Percentiles rank a stretch among this genome's conserved stretches.
Evolutionary conservation across 2,113 vertebrate species (phyloP).

Genomic region (human (Homo sapiens)): GRCh38 chr22:44144001-44144500

Average conservation of each 20-base stretch:
- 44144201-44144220: rapidly evolving
- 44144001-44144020: rapidly evolving
- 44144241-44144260: neutral
- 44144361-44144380: rapidly evolving
- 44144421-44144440: rapidly evolving
- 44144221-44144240: rapidly evolving
- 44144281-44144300: rapidly evolving
- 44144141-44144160: rapidly evolving
- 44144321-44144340: rapidly evolving
- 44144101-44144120: neutral
- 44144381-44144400: rapidly evolving
- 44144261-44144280: rapidly evolving
- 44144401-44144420: rapidly evolving
- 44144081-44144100: neutral
- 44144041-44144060: neutral
- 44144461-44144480: neutral
- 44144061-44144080: rapidly evolving
- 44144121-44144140: neutral
- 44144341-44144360: neutral
- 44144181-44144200: neutral
- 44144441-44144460: neutral
- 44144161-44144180: neutral
- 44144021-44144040: rapidly evolving
- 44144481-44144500: neutral
- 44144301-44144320: rapidly evolving